Evolutionary conservation across 2,888 invertebrate genomes (phyloP).

Genomic region (Liopterus haemorrhoidalis): DNA sequence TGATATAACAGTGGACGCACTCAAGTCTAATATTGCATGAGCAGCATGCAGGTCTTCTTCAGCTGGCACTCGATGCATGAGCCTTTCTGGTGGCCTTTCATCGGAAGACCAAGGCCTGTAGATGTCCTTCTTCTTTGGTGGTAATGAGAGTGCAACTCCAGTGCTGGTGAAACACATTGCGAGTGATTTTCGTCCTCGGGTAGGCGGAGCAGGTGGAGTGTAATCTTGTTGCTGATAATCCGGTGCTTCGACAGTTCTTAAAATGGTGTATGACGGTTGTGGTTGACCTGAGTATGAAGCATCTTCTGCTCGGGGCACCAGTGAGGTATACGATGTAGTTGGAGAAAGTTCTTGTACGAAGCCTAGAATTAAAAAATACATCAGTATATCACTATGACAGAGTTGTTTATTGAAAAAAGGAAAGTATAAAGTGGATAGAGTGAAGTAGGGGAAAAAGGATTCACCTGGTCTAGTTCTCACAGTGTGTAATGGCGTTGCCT

Average conservation of each 20-base stretch:
- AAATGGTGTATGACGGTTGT: slow-evolving; percentile 51
- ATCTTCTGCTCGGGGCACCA: slow-evolving; percentile 63
- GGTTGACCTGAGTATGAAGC: slow-evolving; percentile 41
- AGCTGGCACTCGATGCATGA: slow-evolving; percentile 53
- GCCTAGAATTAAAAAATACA: slow-evolving; percentile 51
- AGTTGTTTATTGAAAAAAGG: too few relatives aligned
- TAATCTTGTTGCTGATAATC: slow-evolving; percentile 33
- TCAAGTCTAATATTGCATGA: slow-evolving; percentile 82
- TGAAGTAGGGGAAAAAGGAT: too few relatives aligned
- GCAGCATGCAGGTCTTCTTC: slow-evolving; percentile 83
- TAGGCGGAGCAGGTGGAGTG: slow-evolving; percentile 24
- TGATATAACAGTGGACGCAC: slow-evolving; percentile 65
- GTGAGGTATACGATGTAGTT: slow-evolving; percentile 70
- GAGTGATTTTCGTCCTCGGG: slow-evolving; percentile 60
- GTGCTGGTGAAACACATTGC: slow-evolving; percentile 83
- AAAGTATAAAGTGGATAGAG: too few relatives aligned
- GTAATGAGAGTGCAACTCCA: slow-evolving; percentile 73
- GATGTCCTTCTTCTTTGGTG: slow-evolving; percentile 87
- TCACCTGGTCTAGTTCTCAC: too few relatives aligned
- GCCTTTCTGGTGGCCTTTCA: slow-evolving; percentile 50
- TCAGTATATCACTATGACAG: too few relatives aligned
- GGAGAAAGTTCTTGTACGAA: slow-evolving; percentile 73
- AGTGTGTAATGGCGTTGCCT: too few relatives aligned
- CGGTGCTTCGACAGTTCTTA: slow-evolving; percentile 51
- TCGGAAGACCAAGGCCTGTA: slow-evolving; percentile 82